Conservation (phyloP, 2,888 invertebrate species). For the Uloborus plumipes region DNA sequence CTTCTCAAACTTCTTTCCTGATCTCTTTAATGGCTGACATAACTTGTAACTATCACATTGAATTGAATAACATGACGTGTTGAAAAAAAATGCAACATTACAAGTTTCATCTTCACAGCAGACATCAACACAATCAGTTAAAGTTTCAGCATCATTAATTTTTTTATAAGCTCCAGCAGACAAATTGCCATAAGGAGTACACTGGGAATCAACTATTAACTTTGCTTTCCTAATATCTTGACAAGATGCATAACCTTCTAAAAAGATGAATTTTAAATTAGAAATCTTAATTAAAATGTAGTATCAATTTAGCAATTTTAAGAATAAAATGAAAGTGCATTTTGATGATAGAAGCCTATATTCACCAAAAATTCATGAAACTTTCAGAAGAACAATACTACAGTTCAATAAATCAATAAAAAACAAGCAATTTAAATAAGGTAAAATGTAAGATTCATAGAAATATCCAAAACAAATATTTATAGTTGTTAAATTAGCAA, state of each 20-base stretch:
- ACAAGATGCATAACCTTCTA: neutral
- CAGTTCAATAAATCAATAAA: too few species aligned
- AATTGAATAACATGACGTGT: conserved; percentile 78
- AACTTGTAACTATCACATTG: conserved; percentile 64
- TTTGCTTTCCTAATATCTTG: neutral
- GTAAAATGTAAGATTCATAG: too few species aligned
- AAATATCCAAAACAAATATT: too few species aligned
- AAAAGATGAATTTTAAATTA: neutral
- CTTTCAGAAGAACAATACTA: too few species aligned
- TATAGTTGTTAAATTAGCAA: too few species aligned
- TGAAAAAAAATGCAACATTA: conserved; percentile 84
- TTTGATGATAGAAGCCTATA: too few species aligned
- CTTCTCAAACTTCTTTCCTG: conserved; percentile 65
- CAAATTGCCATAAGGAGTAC: conserved; percentile 62
- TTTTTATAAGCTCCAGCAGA: conserved; percentile 51
- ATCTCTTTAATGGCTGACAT: conserved; percentile 66
- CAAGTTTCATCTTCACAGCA: conserved; percentile 80
- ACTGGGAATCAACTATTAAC: conserved; percentile 26
- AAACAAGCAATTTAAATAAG: too few species aligned
- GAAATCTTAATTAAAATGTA: too few species aligned
- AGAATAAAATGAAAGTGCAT: too few species aligned
- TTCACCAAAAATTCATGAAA: too few species aligned
- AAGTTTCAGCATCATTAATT: conserved; percentile 28
- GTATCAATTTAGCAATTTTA: too few species aligned
- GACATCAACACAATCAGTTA: conserved; percentile 77